Base-by-base conservation (phyloP, 2,113 vertebrate genomes). In the Kobus ellipsiprymnus region DNA sequence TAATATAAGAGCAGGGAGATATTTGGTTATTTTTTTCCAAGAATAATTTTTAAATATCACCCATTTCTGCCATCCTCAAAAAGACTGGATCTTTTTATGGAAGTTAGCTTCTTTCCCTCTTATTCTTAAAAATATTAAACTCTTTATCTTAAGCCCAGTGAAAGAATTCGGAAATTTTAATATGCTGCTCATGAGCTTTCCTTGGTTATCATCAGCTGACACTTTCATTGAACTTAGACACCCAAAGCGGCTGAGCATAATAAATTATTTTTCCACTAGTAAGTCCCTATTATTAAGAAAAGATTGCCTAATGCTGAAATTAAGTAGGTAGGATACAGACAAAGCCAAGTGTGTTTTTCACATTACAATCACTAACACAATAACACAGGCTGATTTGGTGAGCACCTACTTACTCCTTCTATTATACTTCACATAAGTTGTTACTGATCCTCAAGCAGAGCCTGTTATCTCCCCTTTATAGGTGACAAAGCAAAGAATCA, bases 41-140 rank as follows among this genome's bases (percentile, higher is more conserved):
- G 60, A 92, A 85, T 40, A 60, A 78, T 55, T 54, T 93, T 96
- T 60, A 92, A 80, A 54, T 36, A 57, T 67, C 77, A 84, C 15
- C 21, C 30, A 85, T 85, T 86, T 85, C 50, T 87, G 21, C 40
- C 40, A 82, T 46, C 30, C 30, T 90, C n/a, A 67, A 64, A 77
- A 94, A 94, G 54, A 60, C n/a, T 60, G 48, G 21, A 85, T 16
- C 2, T 27, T 52, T 84, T 97, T 62, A 82, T 82, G 67, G 96
- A 89, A 94, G 10, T 55, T n/a, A 77, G 21, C 12, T 83, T 89
- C 74, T 90, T 81, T 74, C 71, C 6, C 36, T 30, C 21, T 84
- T 86, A 54, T 29, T 85, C 59, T 95, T 94, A 97, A 92, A 86
- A 92, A 86, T 95, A 93, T 92, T 95, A 95, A 91, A 96, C 77